Conservation (phyloP, 2,797 vertebrate species). For the Microctenopoma stevenorrisi region DNA sequence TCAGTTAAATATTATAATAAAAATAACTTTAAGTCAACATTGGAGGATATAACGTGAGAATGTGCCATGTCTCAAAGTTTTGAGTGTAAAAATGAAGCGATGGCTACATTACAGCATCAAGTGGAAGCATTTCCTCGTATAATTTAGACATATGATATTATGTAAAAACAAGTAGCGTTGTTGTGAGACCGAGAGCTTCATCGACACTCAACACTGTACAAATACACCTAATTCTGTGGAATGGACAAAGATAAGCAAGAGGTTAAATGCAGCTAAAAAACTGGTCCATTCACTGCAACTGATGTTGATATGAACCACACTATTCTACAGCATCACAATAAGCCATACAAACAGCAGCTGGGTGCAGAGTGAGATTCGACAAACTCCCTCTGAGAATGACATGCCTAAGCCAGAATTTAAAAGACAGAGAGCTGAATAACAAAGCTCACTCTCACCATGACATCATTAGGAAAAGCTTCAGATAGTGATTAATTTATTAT, state of each 20-base stretch:
- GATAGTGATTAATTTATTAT: constrained; percentile 46
- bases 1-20: neutral
- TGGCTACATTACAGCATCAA: neutral
- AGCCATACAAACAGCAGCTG: constrained; percentile 23
- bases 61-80: neutral
- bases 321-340: constrained; percentile 20
- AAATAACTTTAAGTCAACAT: neutral
- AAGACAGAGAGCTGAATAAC: constrained; percentile 34
- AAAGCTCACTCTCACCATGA: constrained; percentile 53
- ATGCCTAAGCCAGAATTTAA: constrained; percentile 28
- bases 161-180: neutral
- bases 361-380: constrained; percentile 34
- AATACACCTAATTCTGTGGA: neutral
- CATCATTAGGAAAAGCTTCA: constrained; percentile 56
- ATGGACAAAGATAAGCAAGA: neutral
- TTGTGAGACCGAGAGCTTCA: neutral
- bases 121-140: neutral
- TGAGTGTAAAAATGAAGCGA: neutral
- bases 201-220: neutral
- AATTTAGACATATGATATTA: neutral
- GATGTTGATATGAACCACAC: neutral
- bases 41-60: neutral
- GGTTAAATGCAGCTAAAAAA: neutral
- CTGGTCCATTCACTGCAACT: neutral
- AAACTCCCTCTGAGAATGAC: constrained; percentile 4